phyloP scores from a whole-genome alignment of 2,797 vertebrate species.

The Sarcophilus harrisii region DNA sequence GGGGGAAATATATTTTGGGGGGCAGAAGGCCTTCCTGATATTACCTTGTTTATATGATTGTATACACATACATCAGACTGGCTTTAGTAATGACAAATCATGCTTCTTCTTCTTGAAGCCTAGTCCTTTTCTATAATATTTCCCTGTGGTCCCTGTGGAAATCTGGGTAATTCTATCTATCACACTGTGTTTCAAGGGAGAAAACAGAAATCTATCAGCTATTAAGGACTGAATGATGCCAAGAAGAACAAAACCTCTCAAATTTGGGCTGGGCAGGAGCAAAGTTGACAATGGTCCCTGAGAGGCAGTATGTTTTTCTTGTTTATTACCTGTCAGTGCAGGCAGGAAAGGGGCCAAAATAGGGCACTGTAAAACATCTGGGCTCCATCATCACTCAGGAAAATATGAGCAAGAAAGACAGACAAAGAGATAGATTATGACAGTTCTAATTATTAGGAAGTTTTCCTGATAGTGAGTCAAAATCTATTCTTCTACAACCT shows the following conservation, averaged over 20 bases:
- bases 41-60: background rate
- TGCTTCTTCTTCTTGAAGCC: background rate
- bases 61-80: conserved; percentile 15
- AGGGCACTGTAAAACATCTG: conserved; percentile 51
- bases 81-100: conserved; percentile 4
- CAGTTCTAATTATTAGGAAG: conserved; percentile 2
- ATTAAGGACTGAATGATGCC: conserved; percentile 82
- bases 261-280: conserved; percentile 69
- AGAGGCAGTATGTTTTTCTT: conserved; percentile 74
- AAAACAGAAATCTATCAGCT: conserved; percentile 81
- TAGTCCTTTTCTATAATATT: conserved; percentile 36
- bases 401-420: conserved; percentile 15
- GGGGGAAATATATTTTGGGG: background rate
- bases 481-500: background rate
- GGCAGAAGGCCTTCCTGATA: background rate
- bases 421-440: conserved; percentile 34
- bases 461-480: background rate
- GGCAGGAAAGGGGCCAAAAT: conserved; percentile 67
- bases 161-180: conserved; percentile 72
- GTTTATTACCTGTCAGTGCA: conserved; percentile 80
- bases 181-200: conserved; percentile 80
- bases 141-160: conserved; percentile 10
- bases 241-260: conserved; percentile 76
- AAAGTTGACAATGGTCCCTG: conserved; percentile 62
- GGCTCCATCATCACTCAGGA: conserved; percentile 32